Conservation (phyloP, 2,888 invertebrate species). For the Drosophila anomalata region DNA sequence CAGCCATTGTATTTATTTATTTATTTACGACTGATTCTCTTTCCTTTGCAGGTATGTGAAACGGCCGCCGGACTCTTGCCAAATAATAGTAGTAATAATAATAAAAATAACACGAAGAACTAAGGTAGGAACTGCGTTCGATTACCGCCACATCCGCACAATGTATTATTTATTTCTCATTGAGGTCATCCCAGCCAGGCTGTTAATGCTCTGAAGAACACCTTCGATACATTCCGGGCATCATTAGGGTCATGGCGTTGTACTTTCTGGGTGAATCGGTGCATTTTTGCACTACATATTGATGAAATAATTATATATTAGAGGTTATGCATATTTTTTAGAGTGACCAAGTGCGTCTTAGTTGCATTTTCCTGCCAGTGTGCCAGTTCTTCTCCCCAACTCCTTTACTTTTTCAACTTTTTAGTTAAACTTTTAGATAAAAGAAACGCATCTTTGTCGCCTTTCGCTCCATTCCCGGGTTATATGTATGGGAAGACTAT, state of each 20-base stretch:
- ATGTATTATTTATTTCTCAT: conserved; percentile 10
- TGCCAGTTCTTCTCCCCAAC: not conserved
- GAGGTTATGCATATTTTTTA: not conserved
- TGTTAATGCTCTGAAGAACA: conserved; percentile 1
- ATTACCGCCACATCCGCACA: conserved; percentile 12
- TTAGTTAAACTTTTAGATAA: not conserved
- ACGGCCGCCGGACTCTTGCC: not conserved
- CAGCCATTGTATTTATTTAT: conserved; percentile 11
- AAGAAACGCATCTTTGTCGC: conserved; percentile 49
- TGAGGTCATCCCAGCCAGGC: conserved; percentile 1
- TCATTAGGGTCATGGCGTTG: not conserved
- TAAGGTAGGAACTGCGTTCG: conserved; percentile 6
- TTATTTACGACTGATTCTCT: not conserved
- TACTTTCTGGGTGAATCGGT: not conserved
- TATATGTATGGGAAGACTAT: conserved; percentile 3
- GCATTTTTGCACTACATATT: not conserved
- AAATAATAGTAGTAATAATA: not conserved
- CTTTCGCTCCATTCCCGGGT: conserved; percentile 4
- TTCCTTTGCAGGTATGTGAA: conserved; percentile 10
- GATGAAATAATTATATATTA: not conserved
- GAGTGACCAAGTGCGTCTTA: too few relatives aligned
- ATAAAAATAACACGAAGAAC: not conserved
- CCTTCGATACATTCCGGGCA: not conserved
- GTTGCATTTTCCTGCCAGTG: not conserved
- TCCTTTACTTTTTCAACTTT: too few relatives aligned